Base-by-base conservation (phyloP, 2,797 vertebrate species). In the Arctocebus calabarensis region DNA sequence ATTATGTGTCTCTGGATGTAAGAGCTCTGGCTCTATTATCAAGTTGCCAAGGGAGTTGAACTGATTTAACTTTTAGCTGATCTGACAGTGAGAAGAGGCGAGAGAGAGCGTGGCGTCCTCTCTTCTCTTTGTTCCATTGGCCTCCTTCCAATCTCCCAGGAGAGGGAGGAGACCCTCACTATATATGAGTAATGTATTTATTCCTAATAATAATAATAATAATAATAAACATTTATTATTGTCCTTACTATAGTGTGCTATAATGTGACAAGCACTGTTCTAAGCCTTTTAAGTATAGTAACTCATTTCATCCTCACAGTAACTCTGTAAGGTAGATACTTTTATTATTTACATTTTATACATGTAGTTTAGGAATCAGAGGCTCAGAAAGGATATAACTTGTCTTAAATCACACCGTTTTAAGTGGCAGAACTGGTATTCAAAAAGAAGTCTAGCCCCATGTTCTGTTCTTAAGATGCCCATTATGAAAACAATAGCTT, bases 301-400 rank as follows among this genome's bases (percentile, higher is more conserved):
- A 73, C 70, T 75, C 57, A 25, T 52, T 78, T 71, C 79, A 91
- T 3, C 73, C 23, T 92, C 43, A 61, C 1, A 19, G 17, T 88
- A 75, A 48, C 32, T 79, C 37, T 52, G 0, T 64, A 77, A 71
- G 19, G 55, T 55, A 59, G 68, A 68, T 59, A 23, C 29, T 91
- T 83, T 59, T 71, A 9, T 91, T 70, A 79, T 87, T 61, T 85
- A 37, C 34, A 62, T 89, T 89, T 95, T 62, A 70, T 7, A 84
- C 20, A 52, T 29, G 64, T 52, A 16, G 48, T 52, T 52, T 52
- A 92, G 32, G 34, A 88, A 27, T 81, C 11, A 52, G 59, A 82
- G 34, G 29, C 64, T 20, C 32, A 52, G 86, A 73, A 78, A 86
- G 27, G 13, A 43, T 52, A 14, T 74, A 20, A 85, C 61, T 66